Base-by-base conservation (phyloP, 2,888 invertebrate species). In the Protonemura montana region DNA sequence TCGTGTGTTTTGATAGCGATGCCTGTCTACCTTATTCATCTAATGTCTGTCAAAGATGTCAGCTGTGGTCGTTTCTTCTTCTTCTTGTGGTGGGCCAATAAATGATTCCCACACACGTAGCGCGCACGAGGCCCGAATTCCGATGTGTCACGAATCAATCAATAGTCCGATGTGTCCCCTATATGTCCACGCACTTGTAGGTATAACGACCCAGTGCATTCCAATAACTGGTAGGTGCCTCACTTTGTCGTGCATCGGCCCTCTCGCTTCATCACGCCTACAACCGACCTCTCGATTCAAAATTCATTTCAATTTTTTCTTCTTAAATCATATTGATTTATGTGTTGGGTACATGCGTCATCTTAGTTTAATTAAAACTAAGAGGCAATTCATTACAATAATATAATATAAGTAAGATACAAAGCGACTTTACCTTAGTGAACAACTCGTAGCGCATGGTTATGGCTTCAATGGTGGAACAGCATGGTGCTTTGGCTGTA, bases 41-140 rank as follows among this genome's bases (percentile, higher is more conserved):
- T 78, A 78, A 27, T 78, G 27, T 78, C 78, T 16, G 78, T 78
- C 78, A 78, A 27, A 28, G 78, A 78, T 27, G 26, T 78, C 78
- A 78, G 78, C 27, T 78, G 6, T n/a, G 59, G 5, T 78, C 26
- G 78, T 28, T 78, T 28, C 28, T 78, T 6, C 28, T 78, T 6
- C 26, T 16, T 6, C 28, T 28, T 25, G 27, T 78, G 78, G 78
- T 78, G 78, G 78, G 27, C 78, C 78, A 78, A 27, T 78, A 28
- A 78, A 78, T 25, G 78, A 78, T 78, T 78, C 78, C 78, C 78
- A 25, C n/a, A 78, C 78, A 78, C 78, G 78, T 78, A 78, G 78
- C 78, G 59, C 6, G 78, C 6, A 78, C 78, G 78, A 78, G 78
- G 3, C 26, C 27, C 13, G 78, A 78, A 78, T 78, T 27, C 78